phyloP scores from a whole-genome alignment of 2,113 vertebrate species.

The Limanda limanda region DNA sequence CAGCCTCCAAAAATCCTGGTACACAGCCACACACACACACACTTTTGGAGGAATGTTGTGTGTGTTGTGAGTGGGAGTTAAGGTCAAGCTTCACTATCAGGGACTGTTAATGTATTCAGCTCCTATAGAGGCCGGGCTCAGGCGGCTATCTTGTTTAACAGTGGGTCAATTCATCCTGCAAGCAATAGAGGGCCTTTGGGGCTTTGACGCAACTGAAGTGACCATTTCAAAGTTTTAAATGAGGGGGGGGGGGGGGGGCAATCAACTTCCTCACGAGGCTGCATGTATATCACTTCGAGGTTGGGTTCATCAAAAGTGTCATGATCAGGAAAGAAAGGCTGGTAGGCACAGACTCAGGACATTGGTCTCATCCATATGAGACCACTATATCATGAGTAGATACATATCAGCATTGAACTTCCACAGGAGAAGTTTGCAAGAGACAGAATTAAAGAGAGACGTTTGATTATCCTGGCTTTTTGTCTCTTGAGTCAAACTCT shows the following conservation, averaged over 20 bases:
- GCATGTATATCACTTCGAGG: background rate
- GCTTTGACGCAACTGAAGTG: conserved; percentile 59
- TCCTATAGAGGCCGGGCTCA: conserved; percentile 53
- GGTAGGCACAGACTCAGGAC: background rate
- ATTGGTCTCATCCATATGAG: background rate
- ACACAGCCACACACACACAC: conserved; percentile 13
- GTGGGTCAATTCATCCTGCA: conserved; percentile 58
- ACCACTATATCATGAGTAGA: background rate
- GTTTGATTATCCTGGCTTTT: background rate
- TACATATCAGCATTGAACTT: background rate
- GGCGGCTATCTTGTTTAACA: conserved; percentile 50
- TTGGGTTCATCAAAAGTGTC: conserved; percentile 16
- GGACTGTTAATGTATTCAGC: conserved; percentile 68
- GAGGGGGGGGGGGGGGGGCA: background rate
- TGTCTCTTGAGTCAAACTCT: background rate
- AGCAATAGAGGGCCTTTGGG: conserved; percentile 19
- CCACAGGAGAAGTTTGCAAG: no score
- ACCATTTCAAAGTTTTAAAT: conserved; percentile 46
- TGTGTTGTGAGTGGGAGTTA: conserved; percentile 69
- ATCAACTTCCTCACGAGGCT: conserved; percentile 29
- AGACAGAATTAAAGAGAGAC: background rate
- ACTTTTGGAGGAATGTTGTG: conserved; percentile 57
- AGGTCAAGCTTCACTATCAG: conserved; percentile 66
- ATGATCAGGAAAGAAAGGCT: background rate
- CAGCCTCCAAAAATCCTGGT: background rate